Conservation (phyloP, 2,888 invertebrate genomes). For the Lymantria monacha region DNA sequence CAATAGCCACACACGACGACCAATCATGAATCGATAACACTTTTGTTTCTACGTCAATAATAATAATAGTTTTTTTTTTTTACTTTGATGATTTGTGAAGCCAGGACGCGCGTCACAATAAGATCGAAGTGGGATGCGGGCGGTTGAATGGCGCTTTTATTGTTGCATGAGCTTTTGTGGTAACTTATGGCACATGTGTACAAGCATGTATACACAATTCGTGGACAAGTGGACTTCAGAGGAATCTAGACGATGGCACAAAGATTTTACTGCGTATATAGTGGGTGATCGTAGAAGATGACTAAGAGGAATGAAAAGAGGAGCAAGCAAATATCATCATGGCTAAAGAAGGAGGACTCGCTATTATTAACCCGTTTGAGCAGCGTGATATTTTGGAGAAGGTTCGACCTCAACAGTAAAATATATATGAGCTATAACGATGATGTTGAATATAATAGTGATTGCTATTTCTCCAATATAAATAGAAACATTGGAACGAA, state of each 20-base stretch:
- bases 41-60: conserved; percentile 71
- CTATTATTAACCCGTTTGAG: too few relatives aligned
- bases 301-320: too few relatives aligned
- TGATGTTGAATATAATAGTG: conserved; percentile 6
- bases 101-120: conserved; percentile 74
- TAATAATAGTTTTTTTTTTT: conserved; percentile 54
- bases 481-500: conserved; percentile 21
- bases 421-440: not conserved
- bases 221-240: conserved; percentile 22
- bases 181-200: conserved; percentile 52
- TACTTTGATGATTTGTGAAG: conserved; percentile 77
- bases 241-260: conserved; percentile 22
- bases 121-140: conserved; percentile 72
- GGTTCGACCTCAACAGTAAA: too few relatives aligned
- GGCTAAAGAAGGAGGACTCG: too few relatives aligned
- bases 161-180: conserved; percentile 62
- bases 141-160: conserved; percentile 66
- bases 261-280: conserved; percentile 6
- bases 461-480: conserved; percentile 18
- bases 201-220: conserved; percentile 23
- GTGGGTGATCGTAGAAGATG: too few relatives aligned
- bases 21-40: conserved; percentile 62
- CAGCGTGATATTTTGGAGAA: too few relatives aligned
- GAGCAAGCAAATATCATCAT: too few relatives aligned
- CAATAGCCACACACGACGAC: conserved; percentile 72